Evolutionary conservation across 2,888 invertebrate genomes (phyloP).

Genomic region (Podabrus alpinus): DNA sequence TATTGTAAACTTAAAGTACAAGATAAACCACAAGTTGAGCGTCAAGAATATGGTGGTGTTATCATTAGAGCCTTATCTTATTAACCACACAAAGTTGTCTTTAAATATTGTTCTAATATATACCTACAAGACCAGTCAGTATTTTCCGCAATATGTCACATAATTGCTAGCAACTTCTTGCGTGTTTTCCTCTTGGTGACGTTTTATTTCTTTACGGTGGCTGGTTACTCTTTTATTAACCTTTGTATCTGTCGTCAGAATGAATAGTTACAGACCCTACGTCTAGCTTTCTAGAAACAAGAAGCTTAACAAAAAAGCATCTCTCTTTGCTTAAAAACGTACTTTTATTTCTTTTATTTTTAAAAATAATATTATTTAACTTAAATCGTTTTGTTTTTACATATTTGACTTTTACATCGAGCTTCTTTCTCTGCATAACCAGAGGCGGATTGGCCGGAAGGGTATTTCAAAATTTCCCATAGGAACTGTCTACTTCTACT

Average conservation of each 20-base stretch:
- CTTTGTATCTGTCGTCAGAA: conserved; percentile 48
- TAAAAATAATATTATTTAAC: conserved; percentile 1
- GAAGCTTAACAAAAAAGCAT: conserved; percentile 38
- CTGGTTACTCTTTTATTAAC: conserved; percentile 51
- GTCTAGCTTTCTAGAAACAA: conserved; percentile 48
- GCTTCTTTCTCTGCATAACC: conserved; percentile 25
- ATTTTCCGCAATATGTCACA: conserved; percentile 42
- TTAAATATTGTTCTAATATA: conserved; percentile 14
- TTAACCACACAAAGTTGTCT: conserved; percentile 27
- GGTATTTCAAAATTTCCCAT: conserved; percentile 46
- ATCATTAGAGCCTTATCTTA: conserved; percentile 34
- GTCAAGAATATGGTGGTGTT: conserved; percentile 25
- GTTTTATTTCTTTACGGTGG: conserved; percentile 48
- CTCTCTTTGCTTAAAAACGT: not conserved
- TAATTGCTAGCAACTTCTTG: conserved; percentile 40
- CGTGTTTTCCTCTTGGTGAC: conserved; percentile 43
- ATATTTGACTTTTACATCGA: conserved; percentile 10
- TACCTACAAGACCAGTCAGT: conserved; percentile 9
- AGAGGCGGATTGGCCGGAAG: conserved; percentile 42
- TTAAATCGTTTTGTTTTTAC: conserved; percentile 1
- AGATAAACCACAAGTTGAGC: conserved; percentile 39
- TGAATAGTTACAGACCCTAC: conserved; percentile 45
- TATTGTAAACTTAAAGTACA: conserved; percentile 46
- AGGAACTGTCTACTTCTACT: conserved; percentile 42
- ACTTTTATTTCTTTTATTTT: conserved; percentile 6